phyloP scores from a whole-genome alignment of 2,113 vertebrate species.

The Neotoma lepida region DNA sequence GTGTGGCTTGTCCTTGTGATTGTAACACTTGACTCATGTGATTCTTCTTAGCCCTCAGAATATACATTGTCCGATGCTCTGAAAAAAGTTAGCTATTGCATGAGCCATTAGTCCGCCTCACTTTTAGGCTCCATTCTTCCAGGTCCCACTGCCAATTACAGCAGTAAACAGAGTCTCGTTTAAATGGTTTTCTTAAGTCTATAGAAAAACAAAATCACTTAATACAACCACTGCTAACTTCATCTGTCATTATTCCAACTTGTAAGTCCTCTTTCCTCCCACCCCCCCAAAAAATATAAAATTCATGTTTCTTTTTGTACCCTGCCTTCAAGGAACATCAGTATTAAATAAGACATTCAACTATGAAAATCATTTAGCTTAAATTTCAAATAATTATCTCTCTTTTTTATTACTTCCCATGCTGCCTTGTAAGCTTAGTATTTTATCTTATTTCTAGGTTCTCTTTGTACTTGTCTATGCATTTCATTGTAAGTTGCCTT shows the following conservation, averaged over 20 bases:
- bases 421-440: background rate
- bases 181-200: background rate
- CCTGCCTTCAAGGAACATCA: conserved; percentile 13
- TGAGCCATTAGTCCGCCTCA: background rate
- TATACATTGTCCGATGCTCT: background rate
- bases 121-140: background rate
- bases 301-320: background rate
- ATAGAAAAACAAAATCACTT: background rate
- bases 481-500: background rate
- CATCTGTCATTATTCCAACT: background rate
- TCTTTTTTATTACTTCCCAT: background rate
- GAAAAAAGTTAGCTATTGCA: background rate
- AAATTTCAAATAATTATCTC: conserved; percentile 10
- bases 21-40: background rate
- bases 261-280: background rate
- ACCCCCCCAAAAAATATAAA: background rate
- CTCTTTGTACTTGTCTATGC: background rate
- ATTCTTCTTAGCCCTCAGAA: background rate
- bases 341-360: background rate
- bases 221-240: conserved; percentile 4
- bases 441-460: background rate
- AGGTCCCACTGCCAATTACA: background rate
- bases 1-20: background rate
- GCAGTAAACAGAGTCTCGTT: background rate
- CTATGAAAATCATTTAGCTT: background rate